phyloP scores from a whole-genome alignment of 2,888 invertebrate species.

The Apodemia mormo region DNA sequence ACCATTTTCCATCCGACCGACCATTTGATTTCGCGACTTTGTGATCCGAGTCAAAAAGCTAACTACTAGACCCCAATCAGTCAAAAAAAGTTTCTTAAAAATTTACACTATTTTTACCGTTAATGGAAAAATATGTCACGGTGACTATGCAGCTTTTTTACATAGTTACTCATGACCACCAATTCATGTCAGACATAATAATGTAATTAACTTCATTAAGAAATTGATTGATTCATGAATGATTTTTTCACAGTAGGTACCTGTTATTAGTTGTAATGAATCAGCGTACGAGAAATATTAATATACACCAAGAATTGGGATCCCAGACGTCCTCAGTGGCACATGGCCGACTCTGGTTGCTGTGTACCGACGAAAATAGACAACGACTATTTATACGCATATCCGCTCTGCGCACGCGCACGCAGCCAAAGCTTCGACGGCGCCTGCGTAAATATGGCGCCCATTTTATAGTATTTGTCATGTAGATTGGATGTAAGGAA shows the following conservation, averaged over 20 bases:
- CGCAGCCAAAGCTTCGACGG: constrained; percentile 50
- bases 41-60: too few relatives aligned
- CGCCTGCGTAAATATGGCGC: constrained; percentile 46
- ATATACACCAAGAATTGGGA: constrained; percentile 62
- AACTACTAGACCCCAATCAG: too few relatives aligned
- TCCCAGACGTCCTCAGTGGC: constrained; percentile 64
- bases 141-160: too few relatives aligned
- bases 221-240: too few relatives aligned
- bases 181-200: too few relatives aligned
- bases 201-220: too few relatives aligned
- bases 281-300: constrained; percentile 60
- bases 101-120: too few relatives aligned
- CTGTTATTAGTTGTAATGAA: constrained; percentile 42
- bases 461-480: constrained; percentile 36
- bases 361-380: constrained; percentile 72
- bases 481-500: constrained; percentile 29
- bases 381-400: constrained; percentile 73
- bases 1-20: too few relatives aligned
- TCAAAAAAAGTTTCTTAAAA: too few relatives aligned
- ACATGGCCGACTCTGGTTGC: constrained; percentile 72
- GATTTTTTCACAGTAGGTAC: not conserved
- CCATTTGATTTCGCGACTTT: too few relatives aligned
- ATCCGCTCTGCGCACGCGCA: constrained; percentile 75
- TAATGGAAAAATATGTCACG: too few relatives aligned
- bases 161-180: too few relatives aligned